Conservation (phyloP, 2,888 invertebrate genomes). For the Oscheius sp. region DNA sequence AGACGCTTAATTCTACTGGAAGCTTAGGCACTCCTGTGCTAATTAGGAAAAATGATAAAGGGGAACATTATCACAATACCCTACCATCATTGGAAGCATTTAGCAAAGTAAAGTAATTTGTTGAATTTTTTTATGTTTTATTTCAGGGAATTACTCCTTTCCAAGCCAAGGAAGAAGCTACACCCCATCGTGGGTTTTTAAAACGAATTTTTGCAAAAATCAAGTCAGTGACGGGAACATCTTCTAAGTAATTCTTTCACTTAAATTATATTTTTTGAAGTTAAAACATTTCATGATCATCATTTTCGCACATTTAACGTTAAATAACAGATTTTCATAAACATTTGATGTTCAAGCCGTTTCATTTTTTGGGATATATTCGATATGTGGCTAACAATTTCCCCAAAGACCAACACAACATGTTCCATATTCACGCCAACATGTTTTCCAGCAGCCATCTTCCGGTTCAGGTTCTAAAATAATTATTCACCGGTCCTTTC, state of each 20-base stretch:
- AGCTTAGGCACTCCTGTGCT: conserved; percentile 24
- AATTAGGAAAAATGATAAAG: neutral
- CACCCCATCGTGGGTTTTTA: conserved; percentile 44
- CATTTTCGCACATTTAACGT: conserved; percentile 5
- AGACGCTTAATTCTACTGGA: neutral
- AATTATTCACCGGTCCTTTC: neutral
- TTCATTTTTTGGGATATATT: neutral
- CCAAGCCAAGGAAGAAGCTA: conserved; percentile 45
- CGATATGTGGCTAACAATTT: conserved; percentile 17
- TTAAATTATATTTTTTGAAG: neutral
- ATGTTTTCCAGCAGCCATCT: conserved; percentile 39
- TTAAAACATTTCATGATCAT: neutral
- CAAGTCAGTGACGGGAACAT: conserved; percentile 7
- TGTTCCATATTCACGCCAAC: conserved; percentile 41
- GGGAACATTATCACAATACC: neutral
- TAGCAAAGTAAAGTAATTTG: conserved; percentile 8
- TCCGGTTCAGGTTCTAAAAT: conserved; percentile 30
- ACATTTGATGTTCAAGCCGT: neutral
- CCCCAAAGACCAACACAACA: conserved; percentile 40
- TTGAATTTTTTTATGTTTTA: too few relatives aligned
- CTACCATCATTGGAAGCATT: conserved; percentile 27
- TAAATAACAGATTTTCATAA: neutral
- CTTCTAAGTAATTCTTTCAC: neutral
- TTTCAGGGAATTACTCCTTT: conserved; percentile 49
- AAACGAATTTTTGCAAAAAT: conserved; percentile 43